Percentiles rank a stretch among this genome's conserved stretches.
phyloP scores from a whole-genome alignment of 2,113 vertebrate genomes.

The Agapornis roseicollis region DNA sequence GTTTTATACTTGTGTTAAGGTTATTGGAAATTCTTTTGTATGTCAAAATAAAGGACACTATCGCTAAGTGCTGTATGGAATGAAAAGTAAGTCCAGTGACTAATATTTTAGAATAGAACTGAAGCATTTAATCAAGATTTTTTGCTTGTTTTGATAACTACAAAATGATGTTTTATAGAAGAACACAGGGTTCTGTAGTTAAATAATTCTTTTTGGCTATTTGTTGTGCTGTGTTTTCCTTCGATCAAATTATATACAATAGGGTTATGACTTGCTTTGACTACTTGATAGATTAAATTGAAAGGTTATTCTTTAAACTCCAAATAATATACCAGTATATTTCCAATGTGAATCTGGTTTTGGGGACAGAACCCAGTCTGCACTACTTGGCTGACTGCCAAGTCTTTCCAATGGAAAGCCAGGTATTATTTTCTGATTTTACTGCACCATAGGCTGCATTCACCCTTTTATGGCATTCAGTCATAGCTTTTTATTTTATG shows the following conservation, averaged over 20 bases:
- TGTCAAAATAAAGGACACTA: neutral
- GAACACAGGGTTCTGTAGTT: neutral
- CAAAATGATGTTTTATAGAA: neutral
- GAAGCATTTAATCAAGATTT: neutral
- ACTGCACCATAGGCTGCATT: neutral
- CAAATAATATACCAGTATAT: neutral
- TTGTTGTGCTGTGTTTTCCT: neutral
- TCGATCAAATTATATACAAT: neutral
- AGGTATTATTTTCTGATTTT: neutral
- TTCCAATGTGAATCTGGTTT: neutral
- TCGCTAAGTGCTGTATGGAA: neutral
- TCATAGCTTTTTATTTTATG: neutral
- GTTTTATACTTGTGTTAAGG: neutral
- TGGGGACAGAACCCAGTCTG: neutral
- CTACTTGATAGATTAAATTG: neutral
- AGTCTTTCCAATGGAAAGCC: neutral
- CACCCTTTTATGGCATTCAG: neutral
- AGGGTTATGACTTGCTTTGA: neutral
- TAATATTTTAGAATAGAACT: neutral
- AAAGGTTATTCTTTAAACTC: neutral
- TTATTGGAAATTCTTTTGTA: neutral
- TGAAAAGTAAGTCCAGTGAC: neutral
- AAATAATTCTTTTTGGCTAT: neutral
- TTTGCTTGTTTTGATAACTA: neutral
- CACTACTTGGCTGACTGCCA: neutral